Evolutionary conservation across 2,888 invertebrate genomes (phyloP).

Genomic region (Ametastegia equiseti): DNA sequence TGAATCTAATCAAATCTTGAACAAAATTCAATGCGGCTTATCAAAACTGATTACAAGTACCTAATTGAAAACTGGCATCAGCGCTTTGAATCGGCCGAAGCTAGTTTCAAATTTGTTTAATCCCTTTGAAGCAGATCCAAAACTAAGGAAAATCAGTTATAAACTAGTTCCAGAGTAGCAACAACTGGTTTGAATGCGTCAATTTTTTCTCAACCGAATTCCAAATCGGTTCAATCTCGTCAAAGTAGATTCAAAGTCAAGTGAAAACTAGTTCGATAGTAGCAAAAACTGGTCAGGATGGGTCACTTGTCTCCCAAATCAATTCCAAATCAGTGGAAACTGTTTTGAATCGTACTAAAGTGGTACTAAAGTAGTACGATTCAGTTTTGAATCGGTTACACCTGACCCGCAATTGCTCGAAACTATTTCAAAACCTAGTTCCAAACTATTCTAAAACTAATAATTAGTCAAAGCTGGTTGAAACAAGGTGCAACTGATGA

Average conservation of each 20-base stretch:
- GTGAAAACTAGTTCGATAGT: not conserved
- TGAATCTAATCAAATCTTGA: not conserved
- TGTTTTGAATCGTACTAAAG: no score
- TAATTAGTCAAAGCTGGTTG: no score
- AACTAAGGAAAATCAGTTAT: no score
- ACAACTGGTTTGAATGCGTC: no score
- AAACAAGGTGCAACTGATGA: no score
- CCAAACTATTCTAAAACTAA: not conserved
- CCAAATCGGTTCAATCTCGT: not conserved
- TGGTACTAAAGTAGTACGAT: no score
- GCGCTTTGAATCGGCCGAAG: not conserved
- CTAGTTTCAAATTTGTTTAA: not conserved
- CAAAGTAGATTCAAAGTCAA: not conserved
- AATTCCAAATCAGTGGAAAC: not conserved
- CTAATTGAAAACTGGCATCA: not conserved
- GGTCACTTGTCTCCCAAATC: no score
- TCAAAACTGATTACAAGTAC: not conserved
- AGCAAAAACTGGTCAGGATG: no score
- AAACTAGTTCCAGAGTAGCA: no score
- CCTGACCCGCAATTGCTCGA: no score
- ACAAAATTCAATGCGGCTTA: not conserved
- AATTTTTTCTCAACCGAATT: no score
- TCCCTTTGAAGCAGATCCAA: not conserved
- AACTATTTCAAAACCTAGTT: not conserved
- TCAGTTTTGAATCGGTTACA: no score